Percentiles rank a stretch among this genome's conserved stretches.
These are phyloP conservation scores for Gopherus flavomarginatus DNA, from an alignment of 2,113 vertebrate species.

Conservation along the genomic window DNA sequence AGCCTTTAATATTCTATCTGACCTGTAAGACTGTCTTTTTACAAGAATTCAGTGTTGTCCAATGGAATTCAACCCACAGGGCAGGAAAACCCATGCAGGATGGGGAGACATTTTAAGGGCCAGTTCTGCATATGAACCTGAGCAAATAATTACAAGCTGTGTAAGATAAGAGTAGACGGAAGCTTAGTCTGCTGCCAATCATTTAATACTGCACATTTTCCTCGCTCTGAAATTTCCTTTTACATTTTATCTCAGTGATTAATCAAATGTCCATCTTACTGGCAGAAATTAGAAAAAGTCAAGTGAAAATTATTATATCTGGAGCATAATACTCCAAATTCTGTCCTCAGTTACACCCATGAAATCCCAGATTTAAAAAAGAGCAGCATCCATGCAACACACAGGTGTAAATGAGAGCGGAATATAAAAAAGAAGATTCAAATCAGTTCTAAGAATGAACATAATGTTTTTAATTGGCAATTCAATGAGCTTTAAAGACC, in stretches of 20 bases:
- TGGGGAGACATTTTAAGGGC: not conserved
- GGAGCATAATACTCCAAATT: not conserved
- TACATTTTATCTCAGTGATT: not conserved
- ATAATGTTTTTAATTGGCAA: slow-evolving; percentile 32
- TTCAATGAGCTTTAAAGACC: not conserved
- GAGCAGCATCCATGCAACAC: not conserved
- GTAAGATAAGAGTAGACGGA: not conserved
- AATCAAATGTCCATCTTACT: not conserved
- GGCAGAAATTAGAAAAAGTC: not conserved
- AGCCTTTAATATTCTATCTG: not conserved
- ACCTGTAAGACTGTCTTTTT: not conserved
- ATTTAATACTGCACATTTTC: rapidly evolving
- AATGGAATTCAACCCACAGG: not conserved
- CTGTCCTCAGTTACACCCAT: not conserved
- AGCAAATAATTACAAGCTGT: not conserved
- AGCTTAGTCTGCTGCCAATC: not conserved
- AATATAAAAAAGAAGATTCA: not conserved
- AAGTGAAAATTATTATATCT: not conserved
- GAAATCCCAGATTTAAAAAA: not conserved
- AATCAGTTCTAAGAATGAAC: not conserved
- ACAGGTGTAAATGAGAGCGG: not conserved
- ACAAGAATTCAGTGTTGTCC: not conserved
- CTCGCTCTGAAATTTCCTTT: not conserved
- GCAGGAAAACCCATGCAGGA: not conserved
- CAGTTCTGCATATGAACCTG: not conserved